A percentile compares a stretch with the other conserved stretches of the same genome.
These are phyloP conservation scores for Microctonus aethiopoides DNA, from an alignment of 2,888 invertebrate genomes.

Conservation along the genomic window DNA sequence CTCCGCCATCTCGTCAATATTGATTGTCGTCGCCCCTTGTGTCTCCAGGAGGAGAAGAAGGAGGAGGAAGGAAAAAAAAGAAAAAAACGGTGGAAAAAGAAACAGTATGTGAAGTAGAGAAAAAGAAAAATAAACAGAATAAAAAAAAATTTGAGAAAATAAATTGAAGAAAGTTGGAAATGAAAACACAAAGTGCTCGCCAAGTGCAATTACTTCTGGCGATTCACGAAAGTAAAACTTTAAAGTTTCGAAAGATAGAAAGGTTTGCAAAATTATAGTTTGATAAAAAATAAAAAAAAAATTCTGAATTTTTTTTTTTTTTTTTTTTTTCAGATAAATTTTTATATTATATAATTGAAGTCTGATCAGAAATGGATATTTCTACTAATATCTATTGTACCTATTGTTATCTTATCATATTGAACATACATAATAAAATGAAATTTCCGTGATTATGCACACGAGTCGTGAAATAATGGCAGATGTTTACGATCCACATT, in stretches of 20 bases:
- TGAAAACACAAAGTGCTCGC: slow-evolving; percentile 40
- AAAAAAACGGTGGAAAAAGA: slow-evolving; percentile 32
- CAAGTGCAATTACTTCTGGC: slow-evolving; percentile 20
- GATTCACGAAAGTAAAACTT: slow-evolving; percentile 8
- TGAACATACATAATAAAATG: background rate
- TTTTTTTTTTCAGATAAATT: background rate
- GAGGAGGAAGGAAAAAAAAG: slow-evolving; percentile 35
- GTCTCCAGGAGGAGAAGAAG: slow-evolving; percentile 44
- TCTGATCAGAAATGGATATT: background rate
- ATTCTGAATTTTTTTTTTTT: background rate
- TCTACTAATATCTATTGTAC: background rate
- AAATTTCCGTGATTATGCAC: slow-evolving; percentile 10
- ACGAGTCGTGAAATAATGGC: slow-evolving; percentile 23
- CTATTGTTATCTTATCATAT: background rate
- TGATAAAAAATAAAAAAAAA: background rate
- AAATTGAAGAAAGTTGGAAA: slow-evolving; percentile 36
- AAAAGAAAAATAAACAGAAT: background rate
- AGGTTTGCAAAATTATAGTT: background rate
- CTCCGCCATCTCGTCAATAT: slow-evolving; percentile 48
- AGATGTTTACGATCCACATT: slow-evolving; percentile 29
- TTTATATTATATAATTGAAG: background rate
- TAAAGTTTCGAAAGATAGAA: background rate
- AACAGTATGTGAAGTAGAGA: slow-evolving; percentile 28
- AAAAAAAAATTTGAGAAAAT: slow-evolving; percentile 9
- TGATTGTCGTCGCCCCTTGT: slow-evolving; percentile 56